Evolutionary conservation across 2,113 vertebrate genomes (phyloP).

Genomic region (Microcebus lehilahytsara): DNA sequence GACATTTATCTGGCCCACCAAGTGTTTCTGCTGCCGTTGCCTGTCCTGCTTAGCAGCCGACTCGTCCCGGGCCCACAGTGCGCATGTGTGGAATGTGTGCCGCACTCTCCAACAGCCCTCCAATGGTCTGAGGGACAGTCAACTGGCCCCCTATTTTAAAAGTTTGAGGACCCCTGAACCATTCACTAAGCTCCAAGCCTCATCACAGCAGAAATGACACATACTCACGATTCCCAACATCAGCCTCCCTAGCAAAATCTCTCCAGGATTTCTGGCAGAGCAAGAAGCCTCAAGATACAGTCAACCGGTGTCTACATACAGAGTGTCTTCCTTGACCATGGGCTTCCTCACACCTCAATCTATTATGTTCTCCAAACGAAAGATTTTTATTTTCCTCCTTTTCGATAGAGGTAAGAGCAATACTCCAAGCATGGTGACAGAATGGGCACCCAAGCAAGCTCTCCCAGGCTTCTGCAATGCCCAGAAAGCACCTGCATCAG

Average conservation of each 20-base stretch:
- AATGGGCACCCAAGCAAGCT: neutral
- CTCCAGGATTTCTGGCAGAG: neutral
- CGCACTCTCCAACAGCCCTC: too few species aligned
- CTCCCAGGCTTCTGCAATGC: fast-evolving
- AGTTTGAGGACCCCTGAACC: neutral
- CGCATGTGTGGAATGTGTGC: too few species aligned
- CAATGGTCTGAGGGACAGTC: too few species aligned
- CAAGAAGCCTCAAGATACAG: neutral
- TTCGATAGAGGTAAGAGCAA: neutral
- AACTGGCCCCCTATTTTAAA: too few species aligned
- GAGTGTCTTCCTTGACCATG: neutral
- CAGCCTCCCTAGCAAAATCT: neutral
- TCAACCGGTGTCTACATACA: neutral
- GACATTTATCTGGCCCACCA: too few species aligned
- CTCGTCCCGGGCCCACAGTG: too few species aligned
- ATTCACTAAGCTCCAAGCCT: neutral
- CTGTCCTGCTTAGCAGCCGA: too few species aligned
- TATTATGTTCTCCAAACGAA: neutral
- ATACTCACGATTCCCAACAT: neutral
- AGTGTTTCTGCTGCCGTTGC: too few species aligned
- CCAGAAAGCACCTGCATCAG: neutral
- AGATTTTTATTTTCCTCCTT: neutral
- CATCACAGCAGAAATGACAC: neutral
- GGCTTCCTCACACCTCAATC: neutral
- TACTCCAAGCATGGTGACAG: neutral